Evolutionary conservation across 2,113 vertebrate species (phyloP), one percentile per base, ranked within the genome.

Genomic region (Neotoma lepida): DNA sequence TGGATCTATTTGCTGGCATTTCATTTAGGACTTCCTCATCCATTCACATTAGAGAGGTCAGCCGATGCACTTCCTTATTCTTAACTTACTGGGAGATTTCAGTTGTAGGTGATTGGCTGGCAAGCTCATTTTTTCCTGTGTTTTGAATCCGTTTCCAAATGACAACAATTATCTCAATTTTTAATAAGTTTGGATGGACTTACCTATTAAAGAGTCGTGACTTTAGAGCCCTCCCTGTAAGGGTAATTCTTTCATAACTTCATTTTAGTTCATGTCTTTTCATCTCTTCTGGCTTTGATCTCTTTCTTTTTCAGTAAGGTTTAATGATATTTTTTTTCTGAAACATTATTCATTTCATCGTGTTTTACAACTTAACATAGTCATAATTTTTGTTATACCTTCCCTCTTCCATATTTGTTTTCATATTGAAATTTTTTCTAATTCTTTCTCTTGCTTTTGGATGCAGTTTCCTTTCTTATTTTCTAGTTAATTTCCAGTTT

Each of bases 401-500:
- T 68, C 77, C 86, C 73, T 80, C 58, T 4, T 66, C 41, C n/a
- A 15, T 71, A 54, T 92, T 15, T 63, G 3, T 93, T 92, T 92
- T 84, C 2, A 33, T 81, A 82, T 66, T 64, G 91, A 54, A 51
- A 85, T 92, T 70, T 93, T 41, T 91, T 89, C 70, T 87, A 10
- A 35, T 82, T 81, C 44, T 81, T 73, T 30, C 63, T 87, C 84
- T 84, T 93, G 22, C 61, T 61, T 95, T 71, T 92, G 28, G 58
- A 49, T 82, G 49, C 46, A 90, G 49, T 51, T 94, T 93, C 33
- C 46, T 95, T 82, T 54, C 71, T 51, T 76, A 1, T 44, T 86
- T 95, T 92, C 61, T 95, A 82, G 93, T 81, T 89, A 58, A 70
- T 94, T 92, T 91, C 33, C 41, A 12, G 14, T 35, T 89, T 93